phyloP scores from a whole-genome alignment of 2,113 vertebrate species.

The Cisticola juncidis region DNA sequence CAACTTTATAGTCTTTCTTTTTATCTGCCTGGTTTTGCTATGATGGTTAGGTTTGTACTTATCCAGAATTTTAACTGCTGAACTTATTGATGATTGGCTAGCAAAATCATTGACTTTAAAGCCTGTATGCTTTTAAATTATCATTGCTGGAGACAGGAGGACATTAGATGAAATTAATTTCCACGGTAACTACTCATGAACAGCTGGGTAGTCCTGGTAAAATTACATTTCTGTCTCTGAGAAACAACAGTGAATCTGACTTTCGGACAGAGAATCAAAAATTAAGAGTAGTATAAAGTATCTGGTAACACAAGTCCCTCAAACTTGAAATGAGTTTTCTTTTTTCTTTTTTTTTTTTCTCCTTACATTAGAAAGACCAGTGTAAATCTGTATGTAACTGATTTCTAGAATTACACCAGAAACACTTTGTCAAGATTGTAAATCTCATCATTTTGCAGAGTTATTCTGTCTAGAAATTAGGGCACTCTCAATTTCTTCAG shows the following conservation, averaged over 20 bases:
- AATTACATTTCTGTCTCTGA: neutral
- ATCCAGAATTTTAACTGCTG: neutral
- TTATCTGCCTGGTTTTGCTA: neutral
- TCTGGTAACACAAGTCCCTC: neutral
- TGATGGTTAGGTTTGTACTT: neutral
- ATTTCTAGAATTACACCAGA: neutral
- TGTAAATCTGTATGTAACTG: neutral
- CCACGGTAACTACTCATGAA: neutral
- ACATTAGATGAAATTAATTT: neutral
- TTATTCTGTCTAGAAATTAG: neutral
- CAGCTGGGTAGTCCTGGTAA: neutral
- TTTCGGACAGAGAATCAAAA: neutral
- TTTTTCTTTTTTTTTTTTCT: neutral
- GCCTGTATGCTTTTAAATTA: neutral
- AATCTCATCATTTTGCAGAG: neutral
- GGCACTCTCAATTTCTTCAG: neutral
- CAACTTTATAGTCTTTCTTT: neutral
- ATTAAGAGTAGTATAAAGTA: neutral
- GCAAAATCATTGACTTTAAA: neutral
- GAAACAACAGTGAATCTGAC: neutral
- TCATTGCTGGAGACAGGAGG: neutral
- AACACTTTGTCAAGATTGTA: neutral
- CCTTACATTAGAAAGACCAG: neutral
- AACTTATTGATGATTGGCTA: rapidly evolving
- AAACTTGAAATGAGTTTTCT: neutral